These are phyloP conservation scores for Theristicus caerulescens DNA, from an alignment of 2,113 vertebrate species.

Conservation along the genomic window DNA sequence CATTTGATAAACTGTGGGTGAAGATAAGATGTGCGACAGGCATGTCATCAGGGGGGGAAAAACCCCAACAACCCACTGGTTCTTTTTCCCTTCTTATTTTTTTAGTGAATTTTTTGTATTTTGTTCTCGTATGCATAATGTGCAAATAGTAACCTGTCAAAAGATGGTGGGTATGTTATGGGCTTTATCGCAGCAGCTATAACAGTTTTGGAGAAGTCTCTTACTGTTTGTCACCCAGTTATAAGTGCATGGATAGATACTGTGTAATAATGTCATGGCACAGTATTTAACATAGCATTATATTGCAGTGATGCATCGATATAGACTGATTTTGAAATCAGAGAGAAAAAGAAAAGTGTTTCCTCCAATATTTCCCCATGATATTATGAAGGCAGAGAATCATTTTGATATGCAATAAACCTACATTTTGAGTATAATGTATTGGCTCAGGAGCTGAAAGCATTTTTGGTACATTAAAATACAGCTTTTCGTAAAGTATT, in stretches of 20 bases:
- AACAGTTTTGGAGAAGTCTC: not conserved
- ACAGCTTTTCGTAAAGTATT: not conserved
- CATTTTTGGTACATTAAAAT: not conserved
- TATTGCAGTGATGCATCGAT: not conserved
- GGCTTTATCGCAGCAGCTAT: not conserved
- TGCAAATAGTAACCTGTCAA: not conserved
- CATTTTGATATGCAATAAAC: not conserved
- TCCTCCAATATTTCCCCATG: not conserved
- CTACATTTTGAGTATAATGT: not conserved
- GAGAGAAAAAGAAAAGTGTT: not conserved
- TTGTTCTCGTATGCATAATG: not conserved
- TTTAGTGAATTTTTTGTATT: not conserved
- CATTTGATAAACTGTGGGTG: not conserved
- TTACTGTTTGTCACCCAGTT: not conserved
- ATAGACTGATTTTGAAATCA: not conserved
- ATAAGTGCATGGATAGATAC: not conserved
- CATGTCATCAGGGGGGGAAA: fast-evolving
- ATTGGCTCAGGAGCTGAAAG: not conserved
- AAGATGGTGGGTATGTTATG: not conserved
- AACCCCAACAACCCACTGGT: not conserved
- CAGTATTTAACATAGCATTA: not conserved
- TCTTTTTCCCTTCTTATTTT: not conserved
- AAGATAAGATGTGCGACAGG: not conserved
- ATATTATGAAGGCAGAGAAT: not conserved
- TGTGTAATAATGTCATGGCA: not conserved